phyloP scores from a whole-genome alignment of 1,140 invertebrate genomes.

The Colletes gigas region DNA sequence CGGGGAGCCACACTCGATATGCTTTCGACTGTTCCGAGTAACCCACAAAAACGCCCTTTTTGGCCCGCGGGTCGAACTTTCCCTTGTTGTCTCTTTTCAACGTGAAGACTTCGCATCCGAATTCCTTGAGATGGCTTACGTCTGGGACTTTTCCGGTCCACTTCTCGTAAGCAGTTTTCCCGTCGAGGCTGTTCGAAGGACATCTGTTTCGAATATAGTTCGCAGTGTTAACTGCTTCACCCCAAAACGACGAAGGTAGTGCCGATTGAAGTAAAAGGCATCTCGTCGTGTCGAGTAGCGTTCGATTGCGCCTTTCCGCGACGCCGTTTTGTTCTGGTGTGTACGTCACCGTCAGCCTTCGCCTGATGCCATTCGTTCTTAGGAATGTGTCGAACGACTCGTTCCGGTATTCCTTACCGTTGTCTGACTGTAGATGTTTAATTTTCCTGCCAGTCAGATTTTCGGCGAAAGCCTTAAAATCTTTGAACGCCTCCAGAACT shows the following conservation, averaged over 20 bases:
- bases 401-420: not conserved
- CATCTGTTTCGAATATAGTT: slow-evolving; percentile 6
- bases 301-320: slow-evolving; percentile 1
- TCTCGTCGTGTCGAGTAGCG: not conserved
- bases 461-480: not conserved
- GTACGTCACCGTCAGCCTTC: not conserved
- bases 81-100: not conserved
- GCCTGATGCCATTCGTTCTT: not conserved
- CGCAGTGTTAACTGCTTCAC: not conserved
- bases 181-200: not conserved
- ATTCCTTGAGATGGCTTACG: not conserved
- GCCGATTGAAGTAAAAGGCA: not conserved
- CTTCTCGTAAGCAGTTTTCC: not conserved
- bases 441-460: not conserved
- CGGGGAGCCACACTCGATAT: not conserved
- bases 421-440: slow-evolving; percentile 12
- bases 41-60: not conserved
- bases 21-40: not conserved
- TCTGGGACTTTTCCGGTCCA: not conserved
- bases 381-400: not conserved
- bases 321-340: slow-evolving; percentile 14
- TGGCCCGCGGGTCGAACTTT: not conserved
- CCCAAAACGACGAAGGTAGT: not conserved
- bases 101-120: slow-evolving; percentile 30
- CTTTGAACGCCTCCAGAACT: not conserved